These are phyloP conservation scores for Malurus melanocephalus DNA, from an alignment of 2,113 vertebrate genomes.

Conservation along the genomic window DNA sequence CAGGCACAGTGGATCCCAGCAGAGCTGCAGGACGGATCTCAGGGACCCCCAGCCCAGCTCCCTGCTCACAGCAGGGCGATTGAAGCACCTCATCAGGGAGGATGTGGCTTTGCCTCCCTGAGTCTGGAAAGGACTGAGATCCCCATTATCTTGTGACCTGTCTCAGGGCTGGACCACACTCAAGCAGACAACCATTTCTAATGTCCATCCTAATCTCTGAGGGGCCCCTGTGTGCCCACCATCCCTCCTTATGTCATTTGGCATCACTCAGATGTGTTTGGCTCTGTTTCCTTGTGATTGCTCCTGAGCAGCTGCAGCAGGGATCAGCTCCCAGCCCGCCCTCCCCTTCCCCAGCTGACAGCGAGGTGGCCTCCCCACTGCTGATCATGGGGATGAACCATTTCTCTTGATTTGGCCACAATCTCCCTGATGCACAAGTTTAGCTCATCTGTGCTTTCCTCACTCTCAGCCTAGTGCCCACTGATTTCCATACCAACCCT, in stretches of 20 bases:
- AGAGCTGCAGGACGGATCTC: neutral
- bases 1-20: neutral
- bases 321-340: neutral
- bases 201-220: neutral
- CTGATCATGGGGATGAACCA: neutral
- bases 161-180: neutral
- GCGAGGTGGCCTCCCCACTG: neutral
- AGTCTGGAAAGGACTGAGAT: neutral
- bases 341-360: neutral
- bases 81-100: neutral
- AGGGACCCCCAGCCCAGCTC: neutral
- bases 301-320: neutral
- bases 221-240: neutral
- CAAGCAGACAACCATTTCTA: neutral
- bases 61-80: neutral
- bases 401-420: neutral
- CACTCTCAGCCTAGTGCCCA: neutral
- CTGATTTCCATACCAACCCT: fast-evolving
- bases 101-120: neutral
- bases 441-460: neutral
- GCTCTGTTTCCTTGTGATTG: neutral
- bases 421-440: neutral
- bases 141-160: fast-evolving
- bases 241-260: neutral
- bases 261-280: neutral